Evolutionary conservation across 2,113 vertebrate genomes (phyloP).

Genomic region (Zootoca vivipara): DNA sequence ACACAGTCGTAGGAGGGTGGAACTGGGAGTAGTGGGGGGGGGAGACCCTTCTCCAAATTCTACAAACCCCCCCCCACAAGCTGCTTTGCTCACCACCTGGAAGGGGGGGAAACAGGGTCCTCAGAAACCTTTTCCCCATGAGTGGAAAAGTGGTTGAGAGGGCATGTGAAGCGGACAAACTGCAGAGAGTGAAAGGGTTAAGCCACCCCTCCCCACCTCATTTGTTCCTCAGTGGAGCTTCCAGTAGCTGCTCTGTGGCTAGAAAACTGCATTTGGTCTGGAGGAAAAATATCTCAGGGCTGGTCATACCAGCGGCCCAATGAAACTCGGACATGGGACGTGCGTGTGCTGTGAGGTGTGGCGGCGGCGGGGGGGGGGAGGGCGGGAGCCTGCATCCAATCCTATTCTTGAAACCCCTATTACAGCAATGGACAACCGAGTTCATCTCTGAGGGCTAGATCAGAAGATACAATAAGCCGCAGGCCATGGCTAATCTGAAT

Average conservation of each 20-base stretch:
- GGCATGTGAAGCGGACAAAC: background rate
- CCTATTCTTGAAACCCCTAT: background rate
- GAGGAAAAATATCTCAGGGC: background rate
- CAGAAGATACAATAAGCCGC: background rate
- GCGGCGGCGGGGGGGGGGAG: background rate
- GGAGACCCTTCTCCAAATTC: background rate
- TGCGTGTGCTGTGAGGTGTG: background rate
- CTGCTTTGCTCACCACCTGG: background rate
- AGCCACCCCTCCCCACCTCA: background rate
- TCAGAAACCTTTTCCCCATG: background rate
- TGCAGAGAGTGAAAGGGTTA: background rate
- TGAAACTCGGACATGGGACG: background rate
- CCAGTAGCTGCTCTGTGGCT: background rate
- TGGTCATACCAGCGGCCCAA: background rate
- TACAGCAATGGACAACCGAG: background rate
- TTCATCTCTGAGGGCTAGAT: background rate
- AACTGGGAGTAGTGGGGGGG: background rate
- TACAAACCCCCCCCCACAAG: background rate
- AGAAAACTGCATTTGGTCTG: background rate
- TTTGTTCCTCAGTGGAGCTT: too few species aligned
- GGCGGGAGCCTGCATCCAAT: background rate
- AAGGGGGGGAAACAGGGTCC: too few species aligned
- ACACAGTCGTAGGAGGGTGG: background rate
- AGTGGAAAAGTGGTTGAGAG: background rate
- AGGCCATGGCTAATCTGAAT: conserved; percentile 2